Evolutionary conservation across 92 coral and sea anemone genomes (phyloP).

Genomic region (Porites evermanni): DNA sequence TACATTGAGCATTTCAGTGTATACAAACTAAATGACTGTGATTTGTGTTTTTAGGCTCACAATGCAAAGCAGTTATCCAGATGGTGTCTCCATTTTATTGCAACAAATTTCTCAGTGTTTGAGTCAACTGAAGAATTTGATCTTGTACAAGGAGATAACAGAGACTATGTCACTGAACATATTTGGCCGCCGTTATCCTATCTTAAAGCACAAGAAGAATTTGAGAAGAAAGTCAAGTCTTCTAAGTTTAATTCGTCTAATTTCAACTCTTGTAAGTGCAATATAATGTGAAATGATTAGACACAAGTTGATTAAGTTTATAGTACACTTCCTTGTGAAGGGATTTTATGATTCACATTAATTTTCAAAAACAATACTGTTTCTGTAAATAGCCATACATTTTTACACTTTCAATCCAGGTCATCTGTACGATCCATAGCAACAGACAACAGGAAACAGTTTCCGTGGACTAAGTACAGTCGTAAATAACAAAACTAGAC

Average conservation of each 20-base stretch:
- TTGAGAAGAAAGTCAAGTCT: slow-evolving; percentile 42
- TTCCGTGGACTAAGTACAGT: no score
- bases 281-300: slow-evolving; percentile 18
- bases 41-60: slow-evolving; percentile 55
- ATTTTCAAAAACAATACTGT: no score
- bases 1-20: no score
- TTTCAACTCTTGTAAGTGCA: slow-evolving; percentile 15
- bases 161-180: slow-evolving; percentile 68
- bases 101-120: slow-evolving; percentile 85
- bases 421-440: no score
- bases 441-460: no score
- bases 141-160: slow-evolving; percentile 79
- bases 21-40: neutral
- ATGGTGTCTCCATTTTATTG: slow-evolving; percentile 89
- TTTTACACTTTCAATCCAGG: no score
- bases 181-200: slow-evolving; percentile 89
- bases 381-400: no score
- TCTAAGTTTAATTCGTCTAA: slow-evolving; percentile 15
- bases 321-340: no score
- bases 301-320: neutral
- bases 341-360: no score
- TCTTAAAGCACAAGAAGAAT: slow-evolving; percentile 67
- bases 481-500: no score
- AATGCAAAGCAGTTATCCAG: slow-evolving; percentile 75
- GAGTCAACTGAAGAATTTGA: slow-evolving; percentile 67